A percentile compares a stretch with the other conserved stretches of the same genome.
phyloP scores from a whole-genome alignment of 2,113 vertebrate genomes.

The Stictonetta naevosa region DNA sequence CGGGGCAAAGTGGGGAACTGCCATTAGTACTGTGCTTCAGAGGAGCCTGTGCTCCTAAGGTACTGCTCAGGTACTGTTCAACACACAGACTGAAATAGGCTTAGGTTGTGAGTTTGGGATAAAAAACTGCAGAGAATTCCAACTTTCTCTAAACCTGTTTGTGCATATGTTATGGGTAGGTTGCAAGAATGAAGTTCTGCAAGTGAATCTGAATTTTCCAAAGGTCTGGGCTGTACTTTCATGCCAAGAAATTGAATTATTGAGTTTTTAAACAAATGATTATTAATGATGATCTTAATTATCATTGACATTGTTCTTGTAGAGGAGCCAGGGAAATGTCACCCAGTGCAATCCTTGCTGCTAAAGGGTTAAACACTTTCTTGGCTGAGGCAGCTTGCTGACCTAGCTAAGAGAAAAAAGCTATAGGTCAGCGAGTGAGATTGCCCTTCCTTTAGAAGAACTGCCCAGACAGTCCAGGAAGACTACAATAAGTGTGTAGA shows the following conservation, averaged over 20 bases:
- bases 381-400: slow-evolving; percentile 22
- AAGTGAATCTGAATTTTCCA: slow-evolving; percentile 1
- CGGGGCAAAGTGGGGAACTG: neutral
- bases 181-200: neutral
- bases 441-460: slow-evolving; percentile 27
- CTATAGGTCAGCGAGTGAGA: neutral
- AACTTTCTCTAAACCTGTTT: neutral
- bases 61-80: neutral
- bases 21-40: neutral
- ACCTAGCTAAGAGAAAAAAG: slow-evolving; percentile 8
- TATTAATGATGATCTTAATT: slow-evolving; percentile 46
- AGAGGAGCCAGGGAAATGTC: slow-evolving; percentile 18
- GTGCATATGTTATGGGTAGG: neutral
- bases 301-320: slow-evolving; percentile 6
- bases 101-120: neutral
- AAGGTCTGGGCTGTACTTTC: neutral
- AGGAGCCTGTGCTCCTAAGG: neutral
- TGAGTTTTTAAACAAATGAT: slow-evolving; percentile 35
- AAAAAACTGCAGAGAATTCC: neutral
- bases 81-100: neutral
- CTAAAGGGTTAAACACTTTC: slow-evolving; percentile 46
- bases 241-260: slow-evolving; percentile 25
- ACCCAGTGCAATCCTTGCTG: neutral
- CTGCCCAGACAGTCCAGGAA: neutral
- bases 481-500: slow-evolving; percentile 21